Evolutionary conservation across 1,140 invertebrate genomes (phyloP), one percentile per base, ranked within the genome.

Genomic region (Drosophila nikananu): DNA sequence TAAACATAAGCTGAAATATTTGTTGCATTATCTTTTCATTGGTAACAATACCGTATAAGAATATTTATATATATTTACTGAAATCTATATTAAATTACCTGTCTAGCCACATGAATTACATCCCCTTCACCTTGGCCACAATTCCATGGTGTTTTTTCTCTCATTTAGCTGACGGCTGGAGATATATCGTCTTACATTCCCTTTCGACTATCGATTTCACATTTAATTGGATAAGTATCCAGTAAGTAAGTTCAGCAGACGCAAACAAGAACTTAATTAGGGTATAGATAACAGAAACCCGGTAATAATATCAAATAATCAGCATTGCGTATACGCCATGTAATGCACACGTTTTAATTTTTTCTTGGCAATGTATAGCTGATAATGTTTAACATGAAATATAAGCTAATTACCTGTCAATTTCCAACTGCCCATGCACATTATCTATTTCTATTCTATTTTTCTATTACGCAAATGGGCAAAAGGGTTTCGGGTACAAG

Each of bases 211-310:
- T 74, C 65, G 63, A 78, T 89, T 87, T 75, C 67, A 37, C 49
- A 84, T 68, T 71, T 84, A 84, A 89, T 89, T 84, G 68, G 62
- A 89, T 81, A 61, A 67, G 44, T 37, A 27, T 27, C 25, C 25
- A 27, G 25, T 5, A 27, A 27, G 25, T 5, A 27, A 5, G 59
- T 19, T n/a, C 3, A 9, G 17, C 52, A 42, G 30, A 13, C 42
- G 13, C 41, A 55, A 70, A 68, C 62, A 32, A 71, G 35, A 67
- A 72, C 77, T 65, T 66, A 77, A 81, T 87, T 83, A 83, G 49
- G 44, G 37, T 32, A 39, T 55, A 25, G 54, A 63, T 35, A 32
- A 44, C 30, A 3, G 30, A 23, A 19, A 2, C 51, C 2, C 13
- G n/a, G 46, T 62, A 73, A 83, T 73, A 83, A 89, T 61, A 44